Evolutionary conservation across 2,888 invertebrate species (phyloP).

Genomic region (Onchidella celtica): DNA sequence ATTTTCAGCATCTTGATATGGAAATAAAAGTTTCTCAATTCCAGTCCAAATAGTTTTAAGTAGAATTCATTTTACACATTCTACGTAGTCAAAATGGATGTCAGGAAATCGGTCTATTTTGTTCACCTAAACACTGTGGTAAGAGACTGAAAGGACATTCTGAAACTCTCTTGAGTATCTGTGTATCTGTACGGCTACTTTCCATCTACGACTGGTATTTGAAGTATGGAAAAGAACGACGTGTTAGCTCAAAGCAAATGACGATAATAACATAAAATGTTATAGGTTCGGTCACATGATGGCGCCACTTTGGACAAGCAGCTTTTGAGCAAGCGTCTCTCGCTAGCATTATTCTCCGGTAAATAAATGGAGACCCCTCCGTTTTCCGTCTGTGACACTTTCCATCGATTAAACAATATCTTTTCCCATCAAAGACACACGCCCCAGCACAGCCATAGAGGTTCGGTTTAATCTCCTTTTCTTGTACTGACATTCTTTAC

Average conservation of each 20-base stretch:
- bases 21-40: too few species aligned
- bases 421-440: conserved; percentile 1
- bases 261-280: not conserved
- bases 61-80: too few species aligned
- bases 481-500: not conserved
- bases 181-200: too few species aligned
- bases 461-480: conserved; percentile 8
- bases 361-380: not conserved
- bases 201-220: too few species aligned
- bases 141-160: too few species aligned
- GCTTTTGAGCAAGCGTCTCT: not conserved
- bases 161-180: too few species aligned
- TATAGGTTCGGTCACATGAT: not conserved
- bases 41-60: too few species aligned
- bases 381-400: conserved; percentile 1
- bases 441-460: not conserved
- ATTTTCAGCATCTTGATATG: too few species aligned
- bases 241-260: not conserved
- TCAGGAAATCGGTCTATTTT: too few species aligned
- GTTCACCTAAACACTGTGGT: too few species aligned
- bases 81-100: too few species aligned
- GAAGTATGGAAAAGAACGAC: not conserved
- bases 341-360: conserved; percentile 4
- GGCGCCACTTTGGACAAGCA: conserved; percentile 18
- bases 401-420: conserved; percentile 20